These are phyloP conservation scores for Notodonta dromedarius DNA, from an alignment of 2,888 invertebrate genomes.

Conservation along the genomic window DNA sequence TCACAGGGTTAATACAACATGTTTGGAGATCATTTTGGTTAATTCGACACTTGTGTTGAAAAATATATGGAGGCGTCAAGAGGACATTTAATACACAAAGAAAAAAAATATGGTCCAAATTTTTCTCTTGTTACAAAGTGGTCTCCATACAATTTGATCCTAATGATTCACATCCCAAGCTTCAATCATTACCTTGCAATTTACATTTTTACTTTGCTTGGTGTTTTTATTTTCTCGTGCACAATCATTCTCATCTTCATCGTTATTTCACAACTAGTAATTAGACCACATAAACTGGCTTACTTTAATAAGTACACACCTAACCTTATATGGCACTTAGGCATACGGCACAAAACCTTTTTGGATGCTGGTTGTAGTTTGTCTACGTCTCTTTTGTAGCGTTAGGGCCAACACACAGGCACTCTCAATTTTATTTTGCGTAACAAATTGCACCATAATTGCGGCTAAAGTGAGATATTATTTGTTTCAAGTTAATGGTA, in stretches of 20 bases:
- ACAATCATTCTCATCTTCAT: slow-evolving; percentile 41
- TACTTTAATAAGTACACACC: background rate
- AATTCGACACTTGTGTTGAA: too few relatives aligned
- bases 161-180: slow-evolving; percentile 46
- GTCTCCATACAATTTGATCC: slow-evolving; percentile 31
- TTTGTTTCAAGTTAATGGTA: too few relatives aligned
- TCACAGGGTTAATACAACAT: slow-evolving; percentile 36
- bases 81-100: too few relatives aligned
- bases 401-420: background rate
- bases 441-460: background rate
- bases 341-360: background rate
- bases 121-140: background rate
- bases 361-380: too few relatives aligned
- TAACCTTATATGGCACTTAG: background rate
- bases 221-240: slow-evolving; percentile 54
- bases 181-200: slow-evolving; percentile 49
- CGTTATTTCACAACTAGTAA: slow-evolving; percentile 11
- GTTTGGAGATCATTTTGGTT: slow-evolving; percentile 31
- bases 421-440: background rate
- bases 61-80: too few relatives aligned
- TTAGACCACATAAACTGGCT: background rate
- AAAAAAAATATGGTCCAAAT: too few relatives aligned
- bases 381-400: background rate
- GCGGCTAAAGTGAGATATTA: too few relatives aligned
- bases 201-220: slow-evolving; percentile 55